A percentile compares a stretch with the other conserved stretches of the same genome.
phyloP scores from a whole-genome alignment of 2,797 vertebrate species.

The Fistularia commersonii region DNA sequence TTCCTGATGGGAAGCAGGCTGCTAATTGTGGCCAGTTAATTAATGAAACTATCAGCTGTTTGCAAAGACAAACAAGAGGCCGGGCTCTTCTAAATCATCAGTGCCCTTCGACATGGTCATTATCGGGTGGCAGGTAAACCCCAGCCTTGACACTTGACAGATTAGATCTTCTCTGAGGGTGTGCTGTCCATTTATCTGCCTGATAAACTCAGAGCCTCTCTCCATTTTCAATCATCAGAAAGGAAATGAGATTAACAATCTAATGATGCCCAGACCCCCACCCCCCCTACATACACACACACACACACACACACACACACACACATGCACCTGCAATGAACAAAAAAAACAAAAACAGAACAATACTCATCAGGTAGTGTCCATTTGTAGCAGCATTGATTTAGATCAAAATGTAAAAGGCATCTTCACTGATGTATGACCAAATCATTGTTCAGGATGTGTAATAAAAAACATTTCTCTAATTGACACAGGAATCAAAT shows the following conservation, averaged over 20 bases:
- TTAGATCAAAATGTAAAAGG: conserved; percentile 35
- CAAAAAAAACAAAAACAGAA: conserved; percentile 13
- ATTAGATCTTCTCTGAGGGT: conserved; percentile 77
- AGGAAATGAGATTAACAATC: conserved; percentile 79
- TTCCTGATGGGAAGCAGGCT: conserved; percentile 40
- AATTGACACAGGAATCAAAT: not conserved
- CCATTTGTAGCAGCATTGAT: conserved; percentile 40
- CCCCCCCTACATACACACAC: not conserved
- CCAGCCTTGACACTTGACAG: conserved; percentile 73
- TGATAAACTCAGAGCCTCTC: conserved; percentile 76
- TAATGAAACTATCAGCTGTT: conserved; percentile 75
- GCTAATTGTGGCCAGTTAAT: conserved; percentile 77
- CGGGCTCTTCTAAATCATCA: conserved; percentile 59
- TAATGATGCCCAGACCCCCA: conserved; percentile 59
- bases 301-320: conserved; percentile 2
- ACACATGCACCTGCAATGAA: not conserved
- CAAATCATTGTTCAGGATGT: conserved; percentile 49
- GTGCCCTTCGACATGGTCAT: conserved; percentile 75
- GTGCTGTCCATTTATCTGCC: conserved; percentile 77
- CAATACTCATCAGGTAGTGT: conserved; percentile 42
- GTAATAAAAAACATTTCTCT: conserved; percentile 40
- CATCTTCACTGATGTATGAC: conserved; percentile 40
- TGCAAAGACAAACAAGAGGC: conserved; percentile 77
- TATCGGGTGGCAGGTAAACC: conserved; percentile 71
- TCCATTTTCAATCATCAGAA: conserved; percentile 77